Percentiles rank a stretch among this genome's conserved stretches.
These are phyloP conservation scores for Brachionus manjavacas DNA, from an alignment of 1,140 invertebrate species.

Conservation along the genomic window DNA sequence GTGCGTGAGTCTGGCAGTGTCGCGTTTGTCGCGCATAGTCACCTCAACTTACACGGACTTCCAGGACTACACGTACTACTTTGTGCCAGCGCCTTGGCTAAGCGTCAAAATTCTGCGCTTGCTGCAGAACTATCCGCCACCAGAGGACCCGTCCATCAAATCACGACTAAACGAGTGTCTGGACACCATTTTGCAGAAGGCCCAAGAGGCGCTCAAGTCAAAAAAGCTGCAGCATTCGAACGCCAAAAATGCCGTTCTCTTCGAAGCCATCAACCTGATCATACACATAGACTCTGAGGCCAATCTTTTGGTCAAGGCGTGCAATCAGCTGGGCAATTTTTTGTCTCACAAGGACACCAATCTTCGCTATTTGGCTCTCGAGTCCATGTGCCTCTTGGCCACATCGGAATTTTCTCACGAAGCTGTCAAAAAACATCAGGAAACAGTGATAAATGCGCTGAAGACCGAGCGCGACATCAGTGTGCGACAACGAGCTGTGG, in stretches of 20 bases:
- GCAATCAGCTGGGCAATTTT: constrained; percentile 97
- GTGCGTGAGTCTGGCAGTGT: constrained; percentile 94
- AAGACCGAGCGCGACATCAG: constrained; percentile 99
- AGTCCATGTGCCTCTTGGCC: constrained; percentile 98
- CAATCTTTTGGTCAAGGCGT: constrained; percentile 89
- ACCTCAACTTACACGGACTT: constrained; percentile 95
- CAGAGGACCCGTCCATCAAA: constrained; percentile 88
- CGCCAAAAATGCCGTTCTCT: constrained; percentile 98
- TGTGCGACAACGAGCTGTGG: constrained; percentile 93
- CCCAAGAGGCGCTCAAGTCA: constrained; percentile 97
- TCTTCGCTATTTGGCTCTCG: constrained; percentile 87
- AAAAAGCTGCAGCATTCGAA: constrained; percentile 99
- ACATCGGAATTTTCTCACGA: constrained; percentile 99
- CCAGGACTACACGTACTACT: constrained; percentile 99
- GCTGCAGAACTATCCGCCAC: constrained; percentile 95
- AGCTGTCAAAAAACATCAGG: constrained; percentile 99
- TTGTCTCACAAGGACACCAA: constrained; percentile 97
- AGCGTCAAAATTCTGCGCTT: constrained; percentile 93
- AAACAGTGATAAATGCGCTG: constrained; percentile 96
- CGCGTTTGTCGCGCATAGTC: constrained; percentile 89
- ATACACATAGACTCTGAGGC: constrained; percentile 98
- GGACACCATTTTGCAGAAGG: constrained; percentile 99
- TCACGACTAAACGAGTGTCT: constrained; percentile 93
- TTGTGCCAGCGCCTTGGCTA: constrained; percentile 98
- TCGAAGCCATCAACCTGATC: constrained; percentile 98